Percentiles rank a stretch among this genome's conserved stretches.
phyloP scores from a whole-genome alignment of 2,797 vertebrate genomes.

The Labroides dimidiatus region DNA sequence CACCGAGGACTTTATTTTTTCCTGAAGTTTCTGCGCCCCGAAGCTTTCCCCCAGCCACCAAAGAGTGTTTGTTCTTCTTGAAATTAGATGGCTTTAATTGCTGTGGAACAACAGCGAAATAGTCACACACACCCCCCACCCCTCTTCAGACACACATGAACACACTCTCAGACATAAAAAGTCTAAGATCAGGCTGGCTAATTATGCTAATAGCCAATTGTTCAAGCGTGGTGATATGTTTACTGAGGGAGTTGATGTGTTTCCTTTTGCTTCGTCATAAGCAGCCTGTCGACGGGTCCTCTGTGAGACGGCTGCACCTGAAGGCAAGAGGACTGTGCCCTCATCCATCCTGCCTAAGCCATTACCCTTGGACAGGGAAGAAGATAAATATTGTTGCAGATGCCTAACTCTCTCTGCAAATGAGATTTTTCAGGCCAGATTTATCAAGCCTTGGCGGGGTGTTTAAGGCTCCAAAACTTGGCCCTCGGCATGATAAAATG shows the following conservation, averaged over 20 bases:
- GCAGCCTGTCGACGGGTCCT: slow-evolving; percentile 90
- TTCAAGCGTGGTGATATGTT: slow-evolving; percentile 97
- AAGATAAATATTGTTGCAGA: slow-evolving; percentile 94
- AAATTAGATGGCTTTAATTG: slow-evolving; percentile 99
- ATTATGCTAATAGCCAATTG: slow-evolving; percentile 99
- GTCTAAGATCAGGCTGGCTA: slow-evolving; percentile 95
- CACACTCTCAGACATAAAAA: slow-evolving; percentile 68
- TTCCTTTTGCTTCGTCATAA: slow-evolving; percentile 94
- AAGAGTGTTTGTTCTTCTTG: slow-evolving; percentile 99
- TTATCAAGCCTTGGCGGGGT: slow-evolving; percentile 84
- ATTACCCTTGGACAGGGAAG: slow-evolving; percentile 93
- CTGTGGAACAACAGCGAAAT: slow-evolving; percentile 91
- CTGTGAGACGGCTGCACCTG: slow-evolving; percentile 87
- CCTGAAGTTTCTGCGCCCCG: slow-evolving; percentile 92
- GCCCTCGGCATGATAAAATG: slow-evolving; percentile 81
- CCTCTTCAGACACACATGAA: slow-evolving; percentile 44
- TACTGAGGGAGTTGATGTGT: slow-evolving; percentile 95
- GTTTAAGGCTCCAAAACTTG: slow-evolving; percentile 82
- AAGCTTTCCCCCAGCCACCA: slow-evolving; percentile 93
- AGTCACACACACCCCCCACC: slow-evolving; percentile 14
- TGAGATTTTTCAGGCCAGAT: slow-evolving; percentile 85
- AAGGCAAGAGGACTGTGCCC: slow-evolving; percentile 89
- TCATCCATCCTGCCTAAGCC: slow-evolving; percentile 93
- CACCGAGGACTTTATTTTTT: slow-evolving; percentile 87
- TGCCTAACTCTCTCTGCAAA: slow-evolving; percentile 84